Percentiles rank a stretch among this genome's conserved stretches.
phyloP scores from a whole-genome alignment of 2,888 invertebrate species.

The Heliconius ismenius region DNA sequence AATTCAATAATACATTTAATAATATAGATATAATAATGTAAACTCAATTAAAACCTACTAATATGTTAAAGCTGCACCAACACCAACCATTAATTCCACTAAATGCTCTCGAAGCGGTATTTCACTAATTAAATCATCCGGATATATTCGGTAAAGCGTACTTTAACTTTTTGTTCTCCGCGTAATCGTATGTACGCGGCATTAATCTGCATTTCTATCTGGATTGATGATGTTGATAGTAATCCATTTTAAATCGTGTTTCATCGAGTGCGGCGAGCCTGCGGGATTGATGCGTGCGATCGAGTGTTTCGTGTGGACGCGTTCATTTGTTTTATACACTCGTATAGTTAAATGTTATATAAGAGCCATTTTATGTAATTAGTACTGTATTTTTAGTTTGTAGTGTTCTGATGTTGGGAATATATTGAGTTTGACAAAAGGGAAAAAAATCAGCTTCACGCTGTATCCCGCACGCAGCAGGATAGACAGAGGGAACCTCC shows the following conservation, averaged over 20 bases:
- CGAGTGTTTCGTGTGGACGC: constrained; percentile 35
- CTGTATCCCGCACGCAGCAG: too few relatives aligned
- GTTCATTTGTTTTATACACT: constrained; percentile 19
- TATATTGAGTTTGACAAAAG: too few relatives aligned
- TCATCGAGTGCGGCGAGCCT: constrained; percentile 40
- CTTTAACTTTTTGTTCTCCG: constrained; percentile 42
- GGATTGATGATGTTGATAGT: constrained; percentile 43
- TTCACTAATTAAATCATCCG: constrained; percentile 29
- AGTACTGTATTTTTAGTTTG: background rate
- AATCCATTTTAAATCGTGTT: constrained; percentile 46
- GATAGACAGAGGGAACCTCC: too few relatives aligned
- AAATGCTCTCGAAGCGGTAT: constrained; percentile 10
- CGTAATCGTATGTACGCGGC: constrained; percentile 40
- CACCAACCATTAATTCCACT: background rate
- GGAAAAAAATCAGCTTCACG: too few relatives aligned
- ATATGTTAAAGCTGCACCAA: too few relatives aligned
- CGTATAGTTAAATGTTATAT: constrained; percentile 11
- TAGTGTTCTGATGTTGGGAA: background rate
- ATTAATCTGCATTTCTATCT: constrained; percentile 44
- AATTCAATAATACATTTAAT: background rate
- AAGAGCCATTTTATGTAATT: constrained; percentile 1
- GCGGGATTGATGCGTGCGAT: constrained; percentile 39
- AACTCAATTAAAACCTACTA: background rate
- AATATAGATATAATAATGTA: background rate
- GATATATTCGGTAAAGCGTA: constrained; percentile 29